Evolutionary conservation across 2,797 vertebrate species (phyloP).

Genomic region (Helarctos malayanus): DNA sequence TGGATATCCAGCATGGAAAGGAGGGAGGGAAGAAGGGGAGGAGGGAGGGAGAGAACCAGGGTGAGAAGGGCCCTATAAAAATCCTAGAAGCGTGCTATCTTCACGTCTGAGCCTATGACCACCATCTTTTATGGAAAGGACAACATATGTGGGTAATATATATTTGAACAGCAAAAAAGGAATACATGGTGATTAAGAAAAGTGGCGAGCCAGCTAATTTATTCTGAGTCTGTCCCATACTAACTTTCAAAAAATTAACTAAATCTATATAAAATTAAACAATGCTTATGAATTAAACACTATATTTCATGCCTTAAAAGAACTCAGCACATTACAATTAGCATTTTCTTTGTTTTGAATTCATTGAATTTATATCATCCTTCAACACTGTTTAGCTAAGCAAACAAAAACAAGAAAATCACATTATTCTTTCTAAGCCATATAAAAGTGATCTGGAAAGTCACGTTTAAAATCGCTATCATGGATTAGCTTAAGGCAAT

Average conservation of each 20-base stretch:
- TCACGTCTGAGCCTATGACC: background rate
- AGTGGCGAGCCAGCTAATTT: slow-evolving; percentile 66
- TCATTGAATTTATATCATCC: slow-evolving; percentile 89
- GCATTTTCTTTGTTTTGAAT: slow-evolving; percentile 87
- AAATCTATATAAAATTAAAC: slow-evolving; percentile 80
- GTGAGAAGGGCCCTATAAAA: background rate
- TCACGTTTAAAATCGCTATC: slow-evolving; percentile 89
- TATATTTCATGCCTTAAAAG: slow-evolving; percentile 63
- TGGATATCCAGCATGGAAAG: background rate
- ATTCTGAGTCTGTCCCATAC: slow-evolving; percentile 59
- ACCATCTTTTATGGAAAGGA: background rate
- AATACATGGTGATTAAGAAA: slow-evolving; percentile 55
- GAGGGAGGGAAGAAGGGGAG: no score
- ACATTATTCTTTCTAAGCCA: slow-evolving; percentile 87
- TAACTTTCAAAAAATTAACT: slow-evolving; percentile 61
- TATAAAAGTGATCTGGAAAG: slow-evolving; percentile 89
- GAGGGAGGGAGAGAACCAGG: background rate
- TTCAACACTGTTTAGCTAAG: slow-evolving; percentile 88
- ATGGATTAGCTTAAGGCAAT: slow-evolving; percentile 92
- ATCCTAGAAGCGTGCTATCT: background rate
- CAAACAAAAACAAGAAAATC: slow-evolving; percentile 90
- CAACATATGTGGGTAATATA: background rate
- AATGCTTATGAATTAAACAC: slow-evolving; percentile 82
- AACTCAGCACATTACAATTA: slow-evolving; percentile 86
- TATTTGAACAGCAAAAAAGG: slow-evolving; percentile 40